Base-by-base conservation (phyloP, 1,140 invertebrate species). In the Scaptomyza graminum region DNA sequence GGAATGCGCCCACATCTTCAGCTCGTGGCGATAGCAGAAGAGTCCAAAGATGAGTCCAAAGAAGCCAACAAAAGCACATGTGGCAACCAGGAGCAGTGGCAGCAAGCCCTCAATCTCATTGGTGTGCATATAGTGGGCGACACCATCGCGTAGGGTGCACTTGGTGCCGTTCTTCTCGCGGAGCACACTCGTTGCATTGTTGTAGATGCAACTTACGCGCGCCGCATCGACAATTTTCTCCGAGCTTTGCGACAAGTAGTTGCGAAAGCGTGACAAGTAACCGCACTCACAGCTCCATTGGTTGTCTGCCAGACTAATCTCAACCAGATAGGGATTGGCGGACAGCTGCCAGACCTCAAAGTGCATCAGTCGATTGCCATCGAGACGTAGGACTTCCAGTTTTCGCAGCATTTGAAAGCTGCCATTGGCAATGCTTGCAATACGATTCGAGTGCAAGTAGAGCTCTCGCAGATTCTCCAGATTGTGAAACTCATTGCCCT, bases 221-320 rank as follows among this genome's bases (percentile, higher is more conserved):
- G 93, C 92, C 55, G 94, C 94, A 82, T 96, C 95, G 71, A 94
- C 93, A 54, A 97, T 95, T 93, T 95, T 97, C 70, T 94, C 95
- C 18, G 94, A 93, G 91, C 96, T 95, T 44, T 93, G 93, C 66
- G 93, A 93, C 82, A 97, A 93, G 95, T 96, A 98, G 65, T 94
- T 94, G 76, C 96, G 94, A 68, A 96, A 95, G 71, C 95, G 94
- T 15, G 95, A 94, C 71, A 97, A 85, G 90, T 96, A 98, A 46
- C 94, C 93, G 93, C 97, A 98, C 76, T 97, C 96, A 91, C 97
- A 98, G 56, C 95, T 96, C 97, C 97, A 98, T 13, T 95, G 95
- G 92, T 98, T 98, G 51, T 95, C 94, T n/a, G 95, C 94, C 43
- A 98, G 92, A 37, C 94, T 95, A 69, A 98, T 94, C 79, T 96